Percentiles rank a stretch among this genome's conserved stretches.
Evolutionary conservation across 1,140 invertebrate species (phyloP).

Genomic region (Drosophila hydei): DNA sequence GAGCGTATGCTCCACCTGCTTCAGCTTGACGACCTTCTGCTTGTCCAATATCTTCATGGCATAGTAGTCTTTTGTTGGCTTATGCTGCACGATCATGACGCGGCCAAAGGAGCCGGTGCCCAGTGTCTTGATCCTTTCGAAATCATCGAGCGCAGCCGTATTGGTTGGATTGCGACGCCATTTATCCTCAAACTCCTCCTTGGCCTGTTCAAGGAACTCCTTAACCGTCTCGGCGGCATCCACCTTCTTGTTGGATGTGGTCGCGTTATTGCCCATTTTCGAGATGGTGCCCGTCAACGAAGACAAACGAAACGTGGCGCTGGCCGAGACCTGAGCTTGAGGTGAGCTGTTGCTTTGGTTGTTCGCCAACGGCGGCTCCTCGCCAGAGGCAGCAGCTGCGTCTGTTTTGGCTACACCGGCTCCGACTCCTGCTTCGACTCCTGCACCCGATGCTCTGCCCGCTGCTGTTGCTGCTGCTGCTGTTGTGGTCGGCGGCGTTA

Average conservation of each 20-base stretch:
- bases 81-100: constrained; percentile 99
- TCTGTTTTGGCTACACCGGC: not conserved
- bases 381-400: constrained; percentile 27
- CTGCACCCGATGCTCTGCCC: constrained; percentile 31
- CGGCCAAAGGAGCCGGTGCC: constrained; percentile 99
- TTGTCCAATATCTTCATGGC: constrained; percentile 99
- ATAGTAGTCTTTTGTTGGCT: constrained; percentile 97
- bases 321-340: constrained; percentile 69
- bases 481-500: constrained; percentile 50
- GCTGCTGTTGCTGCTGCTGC: constrained; percentile 29
- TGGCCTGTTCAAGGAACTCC: constrained; percentile 99
- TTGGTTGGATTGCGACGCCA: constrained; percentile 98
- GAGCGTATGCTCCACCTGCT: constrained; percentile 98
- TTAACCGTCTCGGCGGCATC: constrained; percentile 99
- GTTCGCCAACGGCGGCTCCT: constrained; percentile 16
- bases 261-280: constrained; percentile 99
- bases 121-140: constrained; percentile 99
- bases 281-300: constrained; percentile 84
- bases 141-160: constrained; percentile 97
- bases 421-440: constrained; percentile 13
- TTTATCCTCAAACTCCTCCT: constrained; percentile 99
- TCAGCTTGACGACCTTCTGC: constrained; percentile 99
- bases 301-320: constrained; percentile 77
- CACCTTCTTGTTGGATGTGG: constrained; percentile 97
- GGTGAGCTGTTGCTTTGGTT: constrained; percentile 36